These are phyloP conservation scores for Junco hyemalis DNA, from an alignment of 2,113 vertebrate genomes.

Conservation along the genomic window DNA sequence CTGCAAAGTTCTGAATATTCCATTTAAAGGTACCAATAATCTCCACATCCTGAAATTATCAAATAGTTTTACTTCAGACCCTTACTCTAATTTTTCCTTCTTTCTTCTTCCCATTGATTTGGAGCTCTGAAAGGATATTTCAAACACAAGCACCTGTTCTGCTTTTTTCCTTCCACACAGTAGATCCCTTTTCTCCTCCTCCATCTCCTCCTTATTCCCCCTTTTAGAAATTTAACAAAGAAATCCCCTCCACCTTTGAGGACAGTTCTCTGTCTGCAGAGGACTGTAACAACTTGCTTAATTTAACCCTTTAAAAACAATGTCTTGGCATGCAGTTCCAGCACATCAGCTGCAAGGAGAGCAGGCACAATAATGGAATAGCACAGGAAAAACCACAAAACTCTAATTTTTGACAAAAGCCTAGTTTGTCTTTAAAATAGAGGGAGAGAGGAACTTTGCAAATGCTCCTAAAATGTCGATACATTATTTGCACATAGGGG, in stretches of 20 bases:
- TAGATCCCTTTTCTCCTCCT: not conserved
- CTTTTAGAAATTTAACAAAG: not conserved
- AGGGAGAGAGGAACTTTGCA: not conserved
- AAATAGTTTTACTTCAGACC: not conserved
- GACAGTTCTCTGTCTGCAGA: not conserved
- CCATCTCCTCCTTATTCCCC: not conserved
- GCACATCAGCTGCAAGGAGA: not conserved
- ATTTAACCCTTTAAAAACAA: not conserved
- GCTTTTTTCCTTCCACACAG: not conserved
- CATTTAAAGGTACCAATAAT: not conserved
- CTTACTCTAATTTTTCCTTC: not conserved
- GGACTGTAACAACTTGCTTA: not conserved
- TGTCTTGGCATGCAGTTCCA: not conserved
- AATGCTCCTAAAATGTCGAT: not conserved
- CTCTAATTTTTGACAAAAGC: not conserved
- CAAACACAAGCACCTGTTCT: not conserved
- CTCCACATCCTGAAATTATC: not conserved
- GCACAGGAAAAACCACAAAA: not conserved
- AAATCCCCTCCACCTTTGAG: not conserved
- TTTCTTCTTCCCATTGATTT: not conserved
- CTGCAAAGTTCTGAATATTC: not conserved
- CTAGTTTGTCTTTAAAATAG: not conserved
- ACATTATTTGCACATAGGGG: not conserved
- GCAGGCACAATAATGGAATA: not conserved
- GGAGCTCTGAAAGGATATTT: constrained; percentile 9